A percentile compares a stretch with the other conserved stretches of the same genome.
Evolutionary conservation across 2,888 invertebrate species (phyloP).

Genomic region (Steinernema carpocapsae): DNA sequence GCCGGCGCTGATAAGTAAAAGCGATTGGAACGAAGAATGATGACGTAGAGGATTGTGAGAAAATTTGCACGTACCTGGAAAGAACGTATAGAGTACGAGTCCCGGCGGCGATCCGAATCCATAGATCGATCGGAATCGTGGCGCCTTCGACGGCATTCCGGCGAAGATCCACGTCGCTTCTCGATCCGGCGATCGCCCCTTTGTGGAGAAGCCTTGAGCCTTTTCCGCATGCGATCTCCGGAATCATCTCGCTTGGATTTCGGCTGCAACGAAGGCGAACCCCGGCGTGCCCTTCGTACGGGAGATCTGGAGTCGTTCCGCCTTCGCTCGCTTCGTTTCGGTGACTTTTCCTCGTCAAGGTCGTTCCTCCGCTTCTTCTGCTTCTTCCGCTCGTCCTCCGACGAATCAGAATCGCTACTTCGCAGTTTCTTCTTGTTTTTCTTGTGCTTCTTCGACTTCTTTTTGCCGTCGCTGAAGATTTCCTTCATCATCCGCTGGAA

Average conservation of each 20-base stretch:
- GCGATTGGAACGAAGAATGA: not conserved
- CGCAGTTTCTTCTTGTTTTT: constrained; percentile 9
- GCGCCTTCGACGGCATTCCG: not conserved
- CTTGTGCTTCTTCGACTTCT: constrained; percentile 8
- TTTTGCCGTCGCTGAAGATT: constrained; percentile 43
- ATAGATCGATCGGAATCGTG: not conserved
- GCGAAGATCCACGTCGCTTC: not conserved
- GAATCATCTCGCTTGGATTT: not conserved
- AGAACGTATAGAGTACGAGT: no score
- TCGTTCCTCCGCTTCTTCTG: no score
- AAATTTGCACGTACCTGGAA: no score
- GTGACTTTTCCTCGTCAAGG: not conserved
- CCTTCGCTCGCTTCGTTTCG: no score
- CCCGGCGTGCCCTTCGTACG: not conserved
- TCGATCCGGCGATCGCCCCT: no score
- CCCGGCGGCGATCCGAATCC: not conserved
- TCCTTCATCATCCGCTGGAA: constrained; percentile 54
- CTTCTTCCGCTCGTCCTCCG: not conserved
- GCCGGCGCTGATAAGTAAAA: no score
- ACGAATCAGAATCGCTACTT: not conserved
- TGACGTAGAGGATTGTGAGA: no score
- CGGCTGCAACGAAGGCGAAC: no score
- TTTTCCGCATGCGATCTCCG: not conserved
- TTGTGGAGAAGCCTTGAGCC: not conserved
- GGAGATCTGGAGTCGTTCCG: not conserved